Conservation (phyloP, 2,888 invertebrate genomes). For the Melitaea athalia region DNA sequence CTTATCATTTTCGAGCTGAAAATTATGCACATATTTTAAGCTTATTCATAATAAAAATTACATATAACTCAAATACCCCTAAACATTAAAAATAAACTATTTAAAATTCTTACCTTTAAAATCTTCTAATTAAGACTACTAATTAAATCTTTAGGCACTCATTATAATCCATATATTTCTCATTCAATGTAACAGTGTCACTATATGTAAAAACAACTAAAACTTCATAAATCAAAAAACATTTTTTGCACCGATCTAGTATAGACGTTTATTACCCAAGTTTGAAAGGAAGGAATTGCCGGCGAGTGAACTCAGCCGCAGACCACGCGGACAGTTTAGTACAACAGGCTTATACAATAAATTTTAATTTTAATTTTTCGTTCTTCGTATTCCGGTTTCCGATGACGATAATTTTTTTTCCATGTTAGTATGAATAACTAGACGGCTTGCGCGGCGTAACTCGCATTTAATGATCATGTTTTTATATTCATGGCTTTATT, state of each 20-base stretch:
- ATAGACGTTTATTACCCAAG: neutral
- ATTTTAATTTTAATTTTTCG: neutral
- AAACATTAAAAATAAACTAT: too few species aligned
- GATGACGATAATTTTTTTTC: neutral
- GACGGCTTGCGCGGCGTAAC: neutral
- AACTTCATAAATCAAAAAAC: neutral
- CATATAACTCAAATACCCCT: too few species aligned
- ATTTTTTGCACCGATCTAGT: neutral
- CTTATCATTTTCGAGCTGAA: too few species aligned
- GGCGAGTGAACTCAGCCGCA: slow-evolving; percentile 21
- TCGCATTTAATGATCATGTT: neutral
- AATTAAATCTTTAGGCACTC: neutral
- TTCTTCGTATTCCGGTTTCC: neutral
- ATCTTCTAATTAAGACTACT: neutral
- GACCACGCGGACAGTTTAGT: slow-evolving; percentile 29
- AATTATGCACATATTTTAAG: too few species aligned
- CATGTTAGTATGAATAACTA: too few species aligned
- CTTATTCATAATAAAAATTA: too few species aligned
- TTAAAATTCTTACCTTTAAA: neutral
- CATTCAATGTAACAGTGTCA: neutral
- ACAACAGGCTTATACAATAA: slow-evolving; percentile 9
- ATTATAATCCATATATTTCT: neutral
- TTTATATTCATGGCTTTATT: neutral
- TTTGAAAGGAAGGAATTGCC: slow-evolving; percentile 16
- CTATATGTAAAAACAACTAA: neutral